phyloP scores from a whole-genome alignment of 2,113 vertebrate genomes.

The Ceyx cyanopectus region DNA sequence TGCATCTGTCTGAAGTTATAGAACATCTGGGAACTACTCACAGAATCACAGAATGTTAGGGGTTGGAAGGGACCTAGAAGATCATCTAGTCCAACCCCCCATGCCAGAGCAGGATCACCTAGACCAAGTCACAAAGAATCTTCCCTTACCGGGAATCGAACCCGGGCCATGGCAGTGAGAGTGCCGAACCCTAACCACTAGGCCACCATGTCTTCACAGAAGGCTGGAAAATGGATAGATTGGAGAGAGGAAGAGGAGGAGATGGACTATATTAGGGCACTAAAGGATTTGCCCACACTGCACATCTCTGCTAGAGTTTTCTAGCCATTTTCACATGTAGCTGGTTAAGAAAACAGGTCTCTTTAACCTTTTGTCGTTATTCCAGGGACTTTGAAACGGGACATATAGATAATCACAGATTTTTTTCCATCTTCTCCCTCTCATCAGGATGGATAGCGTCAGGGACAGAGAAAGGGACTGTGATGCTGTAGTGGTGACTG shows the following conservation, averaged over 20 bases:
- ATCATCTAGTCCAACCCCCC: no score
- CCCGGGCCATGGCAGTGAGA: no score
- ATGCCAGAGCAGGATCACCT: no score
- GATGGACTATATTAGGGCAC: background rate
- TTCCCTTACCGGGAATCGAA: no score
- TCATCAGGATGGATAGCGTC: background rate
- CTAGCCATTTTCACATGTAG: background rate
- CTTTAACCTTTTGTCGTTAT: background rate
- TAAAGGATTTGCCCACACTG: background rate
- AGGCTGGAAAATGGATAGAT: background rate
- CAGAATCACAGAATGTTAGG: no score
- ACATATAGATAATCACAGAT: background rate
- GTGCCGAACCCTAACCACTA: no score
- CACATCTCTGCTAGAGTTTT: background rate
- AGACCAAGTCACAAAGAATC: no score
- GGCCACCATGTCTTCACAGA: no score
- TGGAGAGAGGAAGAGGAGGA: background rate
- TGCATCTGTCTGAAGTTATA: no score
- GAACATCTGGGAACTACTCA: no score
- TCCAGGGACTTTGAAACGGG: background rate
- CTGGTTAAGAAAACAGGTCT: background rate
- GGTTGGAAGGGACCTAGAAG: no score
- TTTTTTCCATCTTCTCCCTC: background rate
- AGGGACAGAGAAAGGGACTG: background rate
- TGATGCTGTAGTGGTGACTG: accelerated